Percentiles rank a stretch among this genome's conserved stretches.
phyloP scores from a whole-genome alignment of 2,888 invertebrate genomes.

The Caradrina clavipalpis region DNA sequence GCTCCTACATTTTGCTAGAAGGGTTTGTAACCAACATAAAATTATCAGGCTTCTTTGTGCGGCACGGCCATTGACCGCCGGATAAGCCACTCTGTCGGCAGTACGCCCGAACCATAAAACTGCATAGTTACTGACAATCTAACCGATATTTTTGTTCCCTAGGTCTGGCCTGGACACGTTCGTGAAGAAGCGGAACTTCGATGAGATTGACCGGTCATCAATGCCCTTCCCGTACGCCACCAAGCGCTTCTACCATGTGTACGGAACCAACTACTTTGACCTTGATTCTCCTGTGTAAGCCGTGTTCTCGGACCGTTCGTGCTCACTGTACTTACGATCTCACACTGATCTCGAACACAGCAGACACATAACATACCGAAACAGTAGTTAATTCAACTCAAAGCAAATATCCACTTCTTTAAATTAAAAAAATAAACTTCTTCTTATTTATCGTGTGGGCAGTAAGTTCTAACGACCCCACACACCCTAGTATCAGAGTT shows the following conservation, averaged over 20 bases:
- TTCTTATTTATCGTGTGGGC: no score
- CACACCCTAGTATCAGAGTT: no score
- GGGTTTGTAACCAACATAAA: not conserved
- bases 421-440: not conserved
- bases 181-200: slow-evolving; percentile 91
- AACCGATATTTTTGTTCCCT: slow-evolving; percentile 7
- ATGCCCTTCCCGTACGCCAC: slow-evolving; percentile 85
- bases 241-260: slow-evolving; percentile 91
- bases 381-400: not conserved
- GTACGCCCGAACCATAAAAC: not conserved
- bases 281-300: slow-evolving; percentile 79
- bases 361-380: not conserved
- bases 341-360: slow-evolving; percentile 16
- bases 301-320: slow-evolving; percentile 47
- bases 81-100: not conserved
- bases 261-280: slow-evolving; percentile 86
- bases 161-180: slow-evolving; percentile 89
- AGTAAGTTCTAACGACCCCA: no score
- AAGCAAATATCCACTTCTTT: not conserved
- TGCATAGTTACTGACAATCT: not conserved
- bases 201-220: slow-evolving; percentile 92
- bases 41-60: not conserved
- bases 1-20: not conserved
- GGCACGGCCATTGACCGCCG: not conserved
- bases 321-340: slow-evolving; percentile 21